Conservation (phyloP, 2,113 vertebrate species). For the Propithecus coquereli region DNA sequence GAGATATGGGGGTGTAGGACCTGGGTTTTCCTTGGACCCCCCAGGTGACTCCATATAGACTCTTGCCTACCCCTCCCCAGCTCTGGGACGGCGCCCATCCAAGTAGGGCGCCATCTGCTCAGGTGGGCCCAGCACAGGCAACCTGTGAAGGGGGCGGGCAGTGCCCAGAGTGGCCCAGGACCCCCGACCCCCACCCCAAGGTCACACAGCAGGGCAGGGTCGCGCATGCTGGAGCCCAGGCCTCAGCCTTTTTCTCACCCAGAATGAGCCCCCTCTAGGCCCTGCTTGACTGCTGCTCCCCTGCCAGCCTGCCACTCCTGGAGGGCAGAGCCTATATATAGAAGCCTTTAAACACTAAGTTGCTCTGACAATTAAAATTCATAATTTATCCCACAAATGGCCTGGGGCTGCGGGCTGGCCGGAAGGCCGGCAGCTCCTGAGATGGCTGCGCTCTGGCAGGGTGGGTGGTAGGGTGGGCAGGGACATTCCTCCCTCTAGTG, state of each 20-base stretch:
- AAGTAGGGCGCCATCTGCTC: not conserved
- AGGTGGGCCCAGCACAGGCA: not conserved
- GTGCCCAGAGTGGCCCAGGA: not conserved
- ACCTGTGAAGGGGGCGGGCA: not conserved
- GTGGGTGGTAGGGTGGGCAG: not conserved
- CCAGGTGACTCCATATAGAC: not conserved
- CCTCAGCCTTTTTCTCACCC: not conserved
- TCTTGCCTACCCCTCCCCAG: not conserved
- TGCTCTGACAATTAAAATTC: constrained; percentile 75
- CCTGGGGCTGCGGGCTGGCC: not conserved
- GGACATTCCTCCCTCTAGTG: not conserved
- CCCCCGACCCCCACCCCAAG: not conserved
- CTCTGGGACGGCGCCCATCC: not conserved
- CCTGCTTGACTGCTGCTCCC: not conserved
- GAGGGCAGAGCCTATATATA: constrained; percentile 55
- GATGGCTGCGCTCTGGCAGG: not conserved
- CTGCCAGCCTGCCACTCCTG: not conserved
- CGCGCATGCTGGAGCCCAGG: not conserved
- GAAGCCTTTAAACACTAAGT: constrained; percentile 70
- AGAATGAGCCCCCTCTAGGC: not conserved
- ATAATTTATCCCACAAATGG: constrained; percentile 70
- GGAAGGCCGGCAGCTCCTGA: constrained; percentile 44
- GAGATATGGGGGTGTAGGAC: not conserved
- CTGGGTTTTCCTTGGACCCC: not conserved
- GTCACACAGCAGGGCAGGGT: not conserved